A percentile compares a stretch with the other conserved stretches of the same genome.
Evolutionary conservation across 2,797 vertebrate species (phyloP).

Genomic region (Girardinus metallicus): DNA sequence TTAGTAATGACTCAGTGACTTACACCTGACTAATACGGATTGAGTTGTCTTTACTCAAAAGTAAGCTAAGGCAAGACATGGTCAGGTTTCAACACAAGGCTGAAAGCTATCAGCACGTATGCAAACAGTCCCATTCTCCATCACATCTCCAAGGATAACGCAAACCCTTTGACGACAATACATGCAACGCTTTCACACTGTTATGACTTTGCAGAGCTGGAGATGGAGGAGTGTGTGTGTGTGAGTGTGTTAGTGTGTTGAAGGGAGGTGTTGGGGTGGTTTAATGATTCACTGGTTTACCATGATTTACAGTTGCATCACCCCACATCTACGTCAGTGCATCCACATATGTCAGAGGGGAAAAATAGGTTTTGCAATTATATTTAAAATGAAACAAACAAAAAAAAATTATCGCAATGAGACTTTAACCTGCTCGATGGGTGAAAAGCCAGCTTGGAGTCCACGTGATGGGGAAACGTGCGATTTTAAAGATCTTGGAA

Average conservation of each 20-base stretch:
- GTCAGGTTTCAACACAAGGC: too few species aligned
- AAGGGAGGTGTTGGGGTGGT: not conserved
- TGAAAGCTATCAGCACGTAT: constrained; percentile 25
- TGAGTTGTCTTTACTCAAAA: constrained; percentile 14
- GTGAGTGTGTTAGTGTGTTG: not conserved
- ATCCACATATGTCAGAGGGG: constrained; percentile 1
- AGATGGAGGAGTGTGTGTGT: constrained; percentile 10
- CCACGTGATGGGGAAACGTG: not conserved
- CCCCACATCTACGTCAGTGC: constrained; percentile 49
- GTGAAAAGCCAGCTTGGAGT: not conserved
- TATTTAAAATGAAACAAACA: not conserved
- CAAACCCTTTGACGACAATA: constrained; percentile 11
- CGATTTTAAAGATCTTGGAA: not conserved
- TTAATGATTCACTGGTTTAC: constrained; percentile 17
- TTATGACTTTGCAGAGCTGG: constrained; percentile 31
- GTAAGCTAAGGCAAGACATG: not conserved
- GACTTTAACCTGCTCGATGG: not conserved
- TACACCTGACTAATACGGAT: constrained; percentile 32
- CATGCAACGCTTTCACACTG: constrained; percentile 14
- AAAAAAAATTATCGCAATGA: not conserved
- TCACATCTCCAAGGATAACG: constrained; percentile 21
- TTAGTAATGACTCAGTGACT: constrained; percentile 12
- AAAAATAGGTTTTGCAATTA: constrained; percentile 9
- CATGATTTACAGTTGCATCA: constrained; percentile 54
- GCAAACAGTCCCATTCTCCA: constrained; percentile 40